Evolutionary conservation across 2,797 vertebrate species (phyloP), one percentile per base, ranked within the genome.

Genomic region (Aulostomus chinensis): DNA sequence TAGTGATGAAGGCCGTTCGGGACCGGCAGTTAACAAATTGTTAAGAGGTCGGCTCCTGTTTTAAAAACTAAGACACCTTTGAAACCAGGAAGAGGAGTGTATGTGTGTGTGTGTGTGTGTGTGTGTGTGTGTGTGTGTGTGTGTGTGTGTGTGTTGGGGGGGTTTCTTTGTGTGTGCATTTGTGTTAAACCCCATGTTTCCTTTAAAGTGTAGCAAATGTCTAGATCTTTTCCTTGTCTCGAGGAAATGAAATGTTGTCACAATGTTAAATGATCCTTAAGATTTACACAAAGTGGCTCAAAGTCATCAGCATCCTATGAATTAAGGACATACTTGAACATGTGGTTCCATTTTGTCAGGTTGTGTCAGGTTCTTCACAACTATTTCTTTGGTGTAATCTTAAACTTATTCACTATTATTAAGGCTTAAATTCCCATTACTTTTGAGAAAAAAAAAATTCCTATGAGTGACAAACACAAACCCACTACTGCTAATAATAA

Each of bases 401-500:
- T 52, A 63, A 55, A 54, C 26, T n/a, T n/a, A n/a, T n/a, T n/a
- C n/a, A n/a, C n/a, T n/a, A n/a, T n/a, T n/a, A n/a, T n/a, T n/a
- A 52, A 24, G 39, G 28, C 37, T 31, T 20, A 10, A 16, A 13
- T 12, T 16, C 34, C 22, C 32, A 34, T 45, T 39, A 48, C 29
- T 34, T n/a, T 32, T 2, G 17, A 21, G 61, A 43, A 22, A 51
- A 48, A 51, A 32, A 11, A 51, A 64, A 58, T 65, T 68, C 36
- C 49, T 42, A 42, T 15, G 32, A 54, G 58, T 49, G 53, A 69
- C 63, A 80, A 69, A 71, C 58, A 66, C 67, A n/a, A n/a, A 52
- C 22, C 58, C 26, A 14, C 62, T 51, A 60, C 46, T 18, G 55
- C 43, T 31, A 65, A 83, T 58, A 82, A 55, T 74, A 65, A 76